Percentiles rank a stretch among this genome's conserved stretches.
Evolutionary conservation across 2,888 invertebrate species (phyloP).

Genomic region (Xestia sexstrigata): DNA sequence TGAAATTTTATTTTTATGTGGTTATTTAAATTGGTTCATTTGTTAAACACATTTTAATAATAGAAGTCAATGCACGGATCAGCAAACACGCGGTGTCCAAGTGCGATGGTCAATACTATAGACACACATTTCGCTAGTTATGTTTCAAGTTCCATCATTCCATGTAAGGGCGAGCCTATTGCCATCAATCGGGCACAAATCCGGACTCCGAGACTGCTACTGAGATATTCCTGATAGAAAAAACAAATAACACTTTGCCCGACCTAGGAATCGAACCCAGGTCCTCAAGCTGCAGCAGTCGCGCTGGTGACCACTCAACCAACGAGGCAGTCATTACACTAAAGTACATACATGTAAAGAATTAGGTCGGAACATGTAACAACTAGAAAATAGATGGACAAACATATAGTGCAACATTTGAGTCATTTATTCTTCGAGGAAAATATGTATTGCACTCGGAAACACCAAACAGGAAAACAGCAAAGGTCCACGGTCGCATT

Average conservation of each 20-base stretch:
- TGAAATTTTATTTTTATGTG: neutral
- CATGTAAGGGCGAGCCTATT: no score
- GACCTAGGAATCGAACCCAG: no score
- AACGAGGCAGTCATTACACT: neutral
- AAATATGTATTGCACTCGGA: constrained; percentile 53
- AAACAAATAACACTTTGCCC: no score
- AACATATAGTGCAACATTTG: constrained; percentile 56
- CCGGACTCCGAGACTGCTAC: no score
- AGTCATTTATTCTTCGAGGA: constrained; percentile 57
- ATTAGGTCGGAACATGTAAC: constrained; percentile 49
- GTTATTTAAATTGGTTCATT: neutral
- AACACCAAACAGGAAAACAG: neutral
- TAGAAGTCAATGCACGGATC: no score
- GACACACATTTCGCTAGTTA: no score
- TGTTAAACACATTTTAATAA: neutral
- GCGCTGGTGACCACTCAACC: neutral
- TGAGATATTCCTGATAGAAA: no score
- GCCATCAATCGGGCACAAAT: no score
- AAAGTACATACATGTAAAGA: constrained; percentile 39
- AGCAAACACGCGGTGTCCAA: no score
- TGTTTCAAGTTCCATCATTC: no score
- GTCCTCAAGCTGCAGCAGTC: no score
- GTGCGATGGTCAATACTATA: no score
- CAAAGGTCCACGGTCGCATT: neutral
- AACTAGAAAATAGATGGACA: constrained; percentile 48